Evolutionary conservation across 2,113 vertebrate species (phyloP), one percentile per base, ranked within the genome.

Genomic region (Numida meleagris): DNA sequence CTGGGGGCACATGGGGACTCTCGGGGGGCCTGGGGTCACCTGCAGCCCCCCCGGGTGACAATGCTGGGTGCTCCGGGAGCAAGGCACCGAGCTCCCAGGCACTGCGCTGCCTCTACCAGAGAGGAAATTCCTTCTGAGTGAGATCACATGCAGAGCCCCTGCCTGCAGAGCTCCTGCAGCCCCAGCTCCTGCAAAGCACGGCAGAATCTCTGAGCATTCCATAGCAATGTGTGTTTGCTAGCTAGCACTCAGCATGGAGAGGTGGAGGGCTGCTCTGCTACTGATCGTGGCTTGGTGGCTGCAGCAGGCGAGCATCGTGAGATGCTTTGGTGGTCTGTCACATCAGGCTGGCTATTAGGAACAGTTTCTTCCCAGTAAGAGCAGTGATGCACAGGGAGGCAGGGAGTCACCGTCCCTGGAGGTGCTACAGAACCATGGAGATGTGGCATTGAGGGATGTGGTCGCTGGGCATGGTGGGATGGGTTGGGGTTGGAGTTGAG

Each of bases 91-190:
- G 38, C 70, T 76, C 40, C 67, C 48, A 6, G 33, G n/a, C 9
- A 0, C 84, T 92, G 91, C 74, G 51, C 87, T 84, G 58, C n/a
- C 70, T 78, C 71, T 91, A 76, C 80, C 42, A 18, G 36, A 91
- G 72, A 80, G 88, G 78, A 94, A 95, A 96, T 93, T 89, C 89
- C 84, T 94, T 61, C 2, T 5, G 19, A 79, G 40, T 87, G 71
- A 91, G 87, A 33, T 92, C 84, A 65, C 20, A 68, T 33, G 62
- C 61, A 65, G 18, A 77, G 34, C 48, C 62, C 12, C 66, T 57
- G 65, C 62, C 81, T 18, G 29, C 61, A 90, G 74, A 78, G 9
- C 70, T 63, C 61, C 7, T 9, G 0, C 78, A 51, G 23, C 16
- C 36, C 48, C 71, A 9, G 3, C 33, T 48, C 48, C 82, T 23